phyloP scores from a whole-genome alignment of 2,888 invertebrate genomes.

The Brachyptera risi region DNA sequence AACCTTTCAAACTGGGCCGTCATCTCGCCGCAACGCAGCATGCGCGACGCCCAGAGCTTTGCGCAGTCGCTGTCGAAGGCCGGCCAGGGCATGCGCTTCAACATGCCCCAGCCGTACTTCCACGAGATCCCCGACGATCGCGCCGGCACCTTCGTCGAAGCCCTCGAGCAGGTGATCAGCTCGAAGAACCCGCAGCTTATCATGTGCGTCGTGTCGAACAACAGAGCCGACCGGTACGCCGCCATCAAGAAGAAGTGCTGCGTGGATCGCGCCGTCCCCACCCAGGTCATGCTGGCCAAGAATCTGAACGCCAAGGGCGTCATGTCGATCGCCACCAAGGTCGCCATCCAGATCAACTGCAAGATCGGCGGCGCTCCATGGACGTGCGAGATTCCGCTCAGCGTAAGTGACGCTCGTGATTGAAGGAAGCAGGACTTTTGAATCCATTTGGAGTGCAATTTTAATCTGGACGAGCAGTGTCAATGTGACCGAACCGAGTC shows the following conservation, averaged over 20 bases:
- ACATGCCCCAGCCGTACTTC: slow-evolving; percentile 37
- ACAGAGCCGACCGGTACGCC: slow-evolving; percentile 71
- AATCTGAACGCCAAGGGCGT: slow-evolving; percentile 59
- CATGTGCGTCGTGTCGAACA: slow-evolving; percentile 62
- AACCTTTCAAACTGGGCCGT: slow-evolving; percentile 28
- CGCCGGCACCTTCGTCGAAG: slow-evolving; percentile 54
- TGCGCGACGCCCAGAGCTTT: slow-evolving; percentile 49
- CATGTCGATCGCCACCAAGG: slow-evolving; percentile 84
- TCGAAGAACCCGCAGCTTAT: slow-evolving; percentile 58
- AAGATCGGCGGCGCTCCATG: slow-evolving; percentile 91
- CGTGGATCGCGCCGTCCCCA: slow-evolving; percentile 61
- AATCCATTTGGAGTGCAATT: too few relatives aligned
- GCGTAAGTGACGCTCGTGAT: slow-evolving; percentile 33
- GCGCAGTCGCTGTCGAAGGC: slow-evolving; percentile 44
- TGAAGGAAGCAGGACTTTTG: too few relatives aligned
- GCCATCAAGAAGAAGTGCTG: slow-evolving; percentile 85
- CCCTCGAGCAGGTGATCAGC: slow-evolving; percentile 55
- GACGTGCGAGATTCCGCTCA: slow-evolving; percentile 65
- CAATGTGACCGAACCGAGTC: too few relatives aligned
- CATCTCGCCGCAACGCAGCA: slow-evolving; percentile 24
- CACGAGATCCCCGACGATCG: slow-evolving; percentile 55
- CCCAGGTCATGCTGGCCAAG: slow-evolving; percentile 47
- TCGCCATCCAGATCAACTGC: slow-evolving; percentile 89
- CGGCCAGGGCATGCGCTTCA: slow-evolving; percentile 48
- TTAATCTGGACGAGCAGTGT: too few relatives aligned